Evolutionary conservation across 1,140 invertebrate species (phyloP), one percentile per base, ranked within the genome.

Genomic region (Monomorium pharaonis): DNA sequence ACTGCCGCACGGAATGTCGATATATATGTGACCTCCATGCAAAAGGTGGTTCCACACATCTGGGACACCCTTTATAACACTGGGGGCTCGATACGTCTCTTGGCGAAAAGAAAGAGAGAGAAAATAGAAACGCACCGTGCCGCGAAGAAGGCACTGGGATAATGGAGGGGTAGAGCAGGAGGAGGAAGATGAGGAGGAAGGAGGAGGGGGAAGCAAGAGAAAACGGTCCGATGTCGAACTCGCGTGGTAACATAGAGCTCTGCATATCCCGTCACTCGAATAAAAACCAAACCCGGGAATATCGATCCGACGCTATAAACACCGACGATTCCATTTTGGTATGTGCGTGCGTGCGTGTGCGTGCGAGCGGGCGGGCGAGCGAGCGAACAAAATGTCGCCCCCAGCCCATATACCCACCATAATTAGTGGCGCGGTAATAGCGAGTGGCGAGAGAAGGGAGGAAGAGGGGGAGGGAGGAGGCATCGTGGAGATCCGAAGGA

Each of bases 331-430:
- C 92, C 92, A 93, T 94, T 90, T 93, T 94, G 91, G 75, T 85
- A 78, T 89, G 78, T 67, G 70, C 84, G 86, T 54, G 58, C 78
- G 78, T 67, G 70, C 84, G 85, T 54, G 58, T 63, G 37, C 37
- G 62, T 30, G 62, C 37, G n/a, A n/a, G n/a, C n/a, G n/a, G n/a
- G 44, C 21, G 74, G 90, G 93, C 49, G 49, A 33, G 6, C 6
- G 18, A 63, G 93, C 75, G 90, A 94, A 95, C 94, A 95, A 95
- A 95, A 94, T 95, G 94, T 94, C 94, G 93, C 92, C 93, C 89
- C 89, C 4, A 85, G 67, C 87, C 80, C 72, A 89, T 47, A 72
- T 37, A 90, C 89, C 94, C 92, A 94, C 92, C 93, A 95, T 95
- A 95, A 95, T 95, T 95, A 95, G 91, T 90, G 86, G 84, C 69